Conservation (phyloP, 2,113 vertebrate genomes). For the Takifugu bimaculatus region DNA sequence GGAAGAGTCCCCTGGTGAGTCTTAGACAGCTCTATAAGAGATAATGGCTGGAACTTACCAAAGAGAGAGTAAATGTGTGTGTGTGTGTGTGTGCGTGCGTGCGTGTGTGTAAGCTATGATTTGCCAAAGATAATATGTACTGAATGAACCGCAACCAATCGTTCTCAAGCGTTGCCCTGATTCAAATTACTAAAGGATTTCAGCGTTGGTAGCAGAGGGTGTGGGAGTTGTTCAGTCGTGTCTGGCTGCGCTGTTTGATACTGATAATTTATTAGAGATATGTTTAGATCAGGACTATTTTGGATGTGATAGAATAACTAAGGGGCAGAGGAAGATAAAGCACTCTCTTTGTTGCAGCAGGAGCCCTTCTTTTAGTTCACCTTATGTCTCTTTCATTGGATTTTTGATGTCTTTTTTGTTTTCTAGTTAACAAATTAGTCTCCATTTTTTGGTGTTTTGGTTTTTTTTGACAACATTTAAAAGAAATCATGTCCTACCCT, state of each 20-base stretch:
- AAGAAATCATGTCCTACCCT: conserved; percentile 24
- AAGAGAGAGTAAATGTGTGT: conserved; percentile 1
- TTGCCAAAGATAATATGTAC: conserved; percentile 32
- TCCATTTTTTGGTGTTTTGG: conserved; percentile 13
- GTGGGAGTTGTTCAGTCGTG: conserved; percentile 7
- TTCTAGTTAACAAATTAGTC: conserved; percentile 28
- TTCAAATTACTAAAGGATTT: conserved; percentile 43
- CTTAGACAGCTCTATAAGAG: conserved; percentile 24
- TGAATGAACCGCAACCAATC: conserved; percentile 39
- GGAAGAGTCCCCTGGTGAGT: conserved; percentile 46
- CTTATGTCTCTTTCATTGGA: conserved; percentile 18
- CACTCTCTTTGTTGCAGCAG: conserved; percentile 11
- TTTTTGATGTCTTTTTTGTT: conserved; percentile 14
- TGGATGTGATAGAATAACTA: conserved; percentile 27
- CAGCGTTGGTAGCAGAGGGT: conserved; percentile 15
- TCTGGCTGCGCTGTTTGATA: conserved; percentile 6
- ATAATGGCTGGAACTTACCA: conserved; percentile 34
- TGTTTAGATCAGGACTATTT: conserved; percentile 21
- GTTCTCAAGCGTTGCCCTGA: conserved; percentile 26
- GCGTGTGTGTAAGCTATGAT: conserved; percentile 7
- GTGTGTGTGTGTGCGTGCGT: not conserved
- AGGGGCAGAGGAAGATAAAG: conserved; percentile 19
- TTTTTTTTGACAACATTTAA: conserved; percentile 23
- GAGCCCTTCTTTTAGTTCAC: conserved; percentile 20
- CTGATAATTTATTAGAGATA: conserved; percentile 23